Evolutionary conservation across 2,797 vertebrate species (phyloP), one percentile per base, ranked within the genome.

Genomic region (Manis crassicaudata): DNA sequence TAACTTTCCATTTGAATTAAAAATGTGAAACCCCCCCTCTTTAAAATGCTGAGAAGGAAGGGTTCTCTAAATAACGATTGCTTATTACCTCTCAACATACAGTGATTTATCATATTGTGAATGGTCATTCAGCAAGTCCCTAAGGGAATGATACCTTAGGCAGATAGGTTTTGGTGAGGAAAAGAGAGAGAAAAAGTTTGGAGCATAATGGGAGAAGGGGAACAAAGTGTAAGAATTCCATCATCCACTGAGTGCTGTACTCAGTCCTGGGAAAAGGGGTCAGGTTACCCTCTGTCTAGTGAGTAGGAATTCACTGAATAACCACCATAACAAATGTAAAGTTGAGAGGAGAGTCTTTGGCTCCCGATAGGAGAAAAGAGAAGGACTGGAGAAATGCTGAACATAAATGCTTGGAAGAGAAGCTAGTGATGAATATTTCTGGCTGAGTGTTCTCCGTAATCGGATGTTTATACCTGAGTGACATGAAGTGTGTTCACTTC

Each of bases 401-500:
- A 65, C 87, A 67, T 43, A 65, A 35, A 16, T 1, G 54, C 37
- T 21, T 35, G 50, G 4, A 89, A 63, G 70, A 80, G 77, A 88
- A 46, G 25, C 60, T 40, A 6, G 32, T 37, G 76, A 12, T 46
- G 58, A 29, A 13, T 46, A 6, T 88, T 67, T 86, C 79, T 95
- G 84, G 96, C 58, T 27, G 11, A 3, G 10, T 11, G 18, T 12
- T 10, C 79, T 62, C 88, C 75, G 40, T 90, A 58, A 0, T 72
- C 89, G 37, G 65, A 79, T 91, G 72, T 90, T 81, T 90, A 35
- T 85, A 86, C 35, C 85, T 92, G 62, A 20, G 76, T 97, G 96
- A 96, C 58, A 56, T 76, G 97, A 94, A 62, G 60, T 95, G 92
- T 95, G 94, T 96, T 97, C 89, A 92, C 94, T 96, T 98, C 6